Base-by-base conservation (phyloP, 2,113 vertebrate species). In the Ceratotherium simum region DNA sequence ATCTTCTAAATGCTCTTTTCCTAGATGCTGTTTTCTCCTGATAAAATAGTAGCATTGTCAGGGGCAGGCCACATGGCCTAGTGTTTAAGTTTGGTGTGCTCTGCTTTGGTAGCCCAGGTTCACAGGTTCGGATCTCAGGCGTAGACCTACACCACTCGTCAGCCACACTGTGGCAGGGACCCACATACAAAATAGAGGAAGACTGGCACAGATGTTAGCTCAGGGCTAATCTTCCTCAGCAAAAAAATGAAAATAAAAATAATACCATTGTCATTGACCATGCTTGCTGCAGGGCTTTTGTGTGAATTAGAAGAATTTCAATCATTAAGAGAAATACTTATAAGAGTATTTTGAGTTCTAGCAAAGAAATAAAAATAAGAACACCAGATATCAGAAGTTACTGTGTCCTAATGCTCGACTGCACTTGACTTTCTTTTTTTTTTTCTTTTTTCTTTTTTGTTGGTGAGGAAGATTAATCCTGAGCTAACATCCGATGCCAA, bases 341-440 rank as follows among this genome's bases (percentile, higher is more conserved):
- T 46, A 10, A 69, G 75, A 90, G 39, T 48, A 85, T 89, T 95
- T 33, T 86, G 42, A 96, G 18, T 36, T 88, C 51, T 29, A 69
- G 85, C 33, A 82, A 64, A 96, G 70, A 91, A 87, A 91, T 46
- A 72, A 83, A 78, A 82, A 36, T 51, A 48, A 69, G 58, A 90
- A 64, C 2, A 69, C 6, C 1, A 11, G 3, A 21, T 33, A 69
- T 58, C 78, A 33, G 31, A 95, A 95, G 79, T 36, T 58, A 80
- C 56, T 73, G 20, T 36, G 29, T 39, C n/a, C 11, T 78, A 67
- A 88, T 9, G 39, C 8, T 64, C 27, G 70, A 17, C 2, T 86
- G 6, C 7, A 18, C 58, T 29, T 88, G 36, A 48, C 85, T 73
- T 65, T 39, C 33, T 54, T 25, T 42, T 42, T 42, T 42, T 42